Evolutionary conservation across 2,113 vertebrate species (phyloP).

Genomic region (Semnornis frantzii): DNA sequence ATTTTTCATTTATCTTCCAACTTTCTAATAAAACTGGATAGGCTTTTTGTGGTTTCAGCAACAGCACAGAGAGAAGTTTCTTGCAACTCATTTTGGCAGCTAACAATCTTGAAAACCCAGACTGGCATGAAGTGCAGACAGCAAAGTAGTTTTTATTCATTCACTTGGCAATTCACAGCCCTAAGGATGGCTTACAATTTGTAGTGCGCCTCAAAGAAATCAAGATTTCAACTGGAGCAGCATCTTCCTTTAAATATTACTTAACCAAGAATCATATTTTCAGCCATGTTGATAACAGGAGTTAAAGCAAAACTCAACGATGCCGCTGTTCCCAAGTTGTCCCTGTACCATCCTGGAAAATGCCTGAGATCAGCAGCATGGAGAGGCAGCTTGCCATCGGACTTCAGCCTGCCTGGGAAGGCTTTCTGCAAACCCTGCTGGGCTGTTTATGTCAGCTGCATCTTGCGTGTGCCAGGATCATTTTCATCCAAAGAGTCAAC

Average conservation of each 20-base stretch:
- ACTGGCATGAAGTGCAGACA: background rate
- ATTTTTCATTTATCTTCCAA: slow-evolving; percentile 22
- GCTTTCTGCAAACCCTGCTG: background rate
- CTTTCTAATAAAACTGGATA: background rate
- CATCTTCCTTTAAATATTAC: background rate
- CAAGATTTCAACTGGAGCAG: background rate
- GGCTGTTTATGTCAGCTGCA: background rate
- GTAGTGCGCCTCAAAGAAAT: background rate
- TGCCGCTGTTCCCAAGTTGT: background rate
- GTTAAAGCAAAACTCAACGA: background rate
- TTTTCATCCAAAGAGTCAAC: background rate
- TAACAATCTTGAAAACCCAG: slow-evolving; percentile 8
- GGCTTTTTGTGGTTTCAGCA: background rate
- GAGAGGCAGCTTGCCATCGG: background rate
- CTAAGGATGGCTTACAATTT: background rate
- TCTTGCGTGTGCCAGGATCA: background rate
- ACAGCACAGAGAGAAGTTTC: slow-evolving; percentile 42
- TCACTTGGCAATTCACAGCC: slow-evolving; percentile 18
- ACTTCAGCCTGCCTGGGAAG: fast-evolving
- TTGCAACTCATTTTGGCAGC: slow-evolving; percentile 35
- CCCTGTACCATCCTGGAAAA: background rate
- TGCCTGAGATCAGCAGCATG: background rate
- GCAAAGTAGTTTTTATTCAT: slow-evolving; percentile 18
- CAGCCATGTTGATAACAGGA: background rate
- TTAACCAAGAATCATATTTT: background rate